Evolutionary conservation across 2,888 invertebrate species (phyloP).

Genomic region (Tortrix viridana): DNA sequence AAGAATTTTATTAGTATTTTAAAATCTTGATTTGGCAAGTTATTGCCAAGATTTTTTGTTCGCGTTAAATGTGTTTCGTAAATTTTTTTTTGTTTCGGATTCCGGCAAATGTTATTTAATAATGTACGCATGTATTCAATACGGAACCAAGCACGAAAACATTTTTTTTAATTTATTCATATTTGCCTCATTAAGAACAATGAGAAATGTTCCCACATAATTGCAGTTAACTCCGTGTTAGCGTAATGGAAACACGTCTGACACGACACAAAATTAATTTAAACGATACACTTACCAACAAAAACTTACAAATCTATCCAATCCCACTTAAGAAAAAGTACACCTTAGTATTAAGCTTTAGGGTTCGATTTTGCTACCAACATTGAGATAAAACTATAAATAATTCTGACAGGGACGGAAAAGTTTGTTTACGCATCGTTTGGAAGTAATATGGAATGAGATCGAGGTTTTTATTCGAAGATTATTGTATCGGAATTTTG

Average conservation of each 20-base stretch:
- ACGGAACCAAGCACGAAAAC: constrained; percentile 9
- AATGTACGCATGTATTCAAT: neutral
- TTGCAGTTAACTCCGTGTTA: constrained; percentile 23
- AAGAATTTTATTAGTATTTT: no score
- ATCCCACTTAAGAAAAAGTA: neutral
- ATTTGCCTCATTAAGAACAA: constrained; percentile 31
- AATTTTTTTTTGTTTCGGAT: no score
- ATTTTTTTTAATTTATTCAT: constrained; percentile 2
- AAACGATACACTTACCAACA: constrained; percentile 30
- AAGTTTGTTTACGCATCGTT: constrained; percentile 37
- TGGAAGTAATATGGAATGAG: constrained; percentile 31
- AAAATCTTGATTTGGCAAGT: no score
- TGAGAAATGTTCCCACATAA: constrained; percentile 29
- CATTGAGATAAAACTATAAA: constrained; percentile 23
- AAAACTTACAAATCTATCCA: constrained; percentile 23
- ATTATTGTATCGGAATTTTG: no score
- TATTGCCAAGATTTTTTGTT: no score
- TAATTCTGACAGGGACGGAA: constrained; percentile 32
- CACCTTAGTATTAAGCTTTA: neutral
- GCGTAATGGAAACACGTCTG: constrained; percentile 18
- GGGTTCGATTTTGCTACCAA: neutral
- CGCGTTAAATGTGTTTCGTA: no score
- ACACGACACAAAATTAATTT: constrained; percentile 36
- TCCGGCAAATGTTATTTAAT: no score
- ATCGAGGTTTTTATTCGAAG: constrained; percentile 14